Conservation (phyloP, 2,113 vertebrate species). For the Tetrao urogallus region DNA sequence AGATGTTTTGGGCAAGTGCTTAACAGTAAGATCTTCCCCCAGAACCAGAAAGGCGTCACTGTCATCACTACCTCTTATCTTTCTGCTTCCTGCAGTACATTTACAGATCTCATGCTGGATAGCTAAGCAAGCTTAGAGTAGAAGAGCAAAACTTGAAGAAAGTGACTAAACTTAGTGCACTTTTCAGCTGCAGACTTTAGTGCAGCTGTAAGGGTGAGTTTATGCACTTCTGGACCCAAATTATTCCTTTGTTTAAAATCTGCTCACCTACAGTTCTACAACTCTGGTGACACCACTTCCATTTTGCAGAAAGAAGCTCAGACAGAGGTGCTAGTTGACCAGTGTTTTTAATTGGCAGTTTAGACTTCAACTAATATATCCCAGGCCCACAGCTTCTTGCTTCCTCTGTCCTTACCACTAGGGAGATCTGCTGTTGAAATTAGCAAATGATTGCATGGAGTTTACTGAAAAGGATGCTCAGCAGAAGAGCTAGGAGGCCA, state of each 20-base stretch:
- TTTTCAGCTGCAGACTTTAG: background rate
- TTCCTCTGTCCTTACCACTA: background rate
- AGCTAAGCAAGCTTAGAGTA: background rate
- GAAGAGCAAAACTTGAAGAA: background rate
- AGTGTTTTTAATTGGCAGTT: background rate
- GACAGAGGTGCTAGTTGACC: background rate
- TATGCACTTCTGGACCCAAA: background rate
- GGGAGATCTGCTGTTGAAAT: background rate
- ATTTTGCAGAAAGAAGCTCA: background rate
- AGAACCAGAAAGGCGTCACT: background rate
- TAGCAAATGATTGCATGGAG: background rate
- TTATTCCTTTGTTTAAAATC: background rate
- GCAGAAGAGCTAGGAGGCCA: background rate
- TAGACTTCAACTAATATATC: background rate
- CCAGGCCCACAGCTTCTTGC: background rate
- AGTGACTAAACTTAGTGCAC: background rate
- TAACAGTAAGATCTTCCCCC: background rate
- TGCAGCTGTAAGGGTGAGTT: background rate
- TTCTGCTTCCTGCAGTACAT: background rate
- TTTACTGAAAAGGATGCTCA: background rate
- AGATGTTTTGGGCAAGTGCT: background rate
- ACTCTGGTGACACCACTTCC: background rate
- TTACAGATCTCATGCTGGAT: background rate
- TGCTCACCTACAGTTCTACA: background rate
- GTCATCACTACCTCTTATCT: background rate